Base-by-base conservation (phyloP, 2,797 vertebrate genomes). In the Poecile montanus region DNA sequence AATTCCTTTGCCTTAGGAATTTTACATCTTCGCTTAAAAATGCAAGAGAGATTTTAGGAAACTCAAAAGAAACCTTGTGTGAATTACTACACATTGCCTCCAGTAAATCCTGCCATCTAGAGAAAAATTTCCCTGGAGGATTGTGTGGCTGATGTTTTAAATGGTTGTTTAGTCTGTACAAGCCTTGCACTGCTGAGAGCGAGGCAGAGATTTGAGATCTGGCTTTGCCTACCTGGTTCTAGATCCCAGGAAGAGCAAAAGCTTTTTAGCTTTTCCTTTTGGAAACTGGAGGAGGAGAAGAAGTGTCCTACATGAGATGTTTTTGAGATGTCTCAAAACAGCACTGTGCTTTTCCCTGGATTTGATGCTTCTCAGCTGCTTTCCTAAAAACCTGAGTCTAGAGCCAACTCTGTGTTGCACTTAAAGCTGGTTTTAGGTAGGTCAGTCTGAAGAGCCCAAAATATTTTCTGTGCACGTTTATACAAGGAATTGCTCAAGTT, bases 401-500 rank as follows among this genome's bases (percentile, higher is more conserved):
- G 50, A 47, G 32, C 48, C 42, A 50, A 1, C 21, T 32, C 29
- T 14, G 3, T 40, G 53, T 23, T 23, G 4, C 22, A 19, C 34
- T 50, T 26, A 30, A n/a, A 62, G n/a, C 48, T 73, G 67, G 1
- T 30, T 72, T 56, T 48, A 26, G 26, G 12, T 54, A 4, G 53
- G 54, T 23, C 32, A 45, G 20, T 38, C 50, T 44, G 27, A 70
- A 88, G 57, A 73, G 6, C 17, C 25, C 4, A 36, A 22, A 45
- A 22, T 54, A 8, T 13, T 27, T 67, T 15, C 66, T 67, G 5
- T 53, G 30, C 42, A 5, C 0, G 0, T 61, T 82, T 63, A 7
- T 57, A 14, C 30, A 34, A 23, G 32, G 29, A 67, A 13, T 48
- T 51, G 9, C 30, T 72, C 1, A 27, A 60, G 32, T 9, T 50